Evolutionary conservation across 2,113 vertebrate genomes (phyloP).

Genomic region (Fulica atra): DNA sequence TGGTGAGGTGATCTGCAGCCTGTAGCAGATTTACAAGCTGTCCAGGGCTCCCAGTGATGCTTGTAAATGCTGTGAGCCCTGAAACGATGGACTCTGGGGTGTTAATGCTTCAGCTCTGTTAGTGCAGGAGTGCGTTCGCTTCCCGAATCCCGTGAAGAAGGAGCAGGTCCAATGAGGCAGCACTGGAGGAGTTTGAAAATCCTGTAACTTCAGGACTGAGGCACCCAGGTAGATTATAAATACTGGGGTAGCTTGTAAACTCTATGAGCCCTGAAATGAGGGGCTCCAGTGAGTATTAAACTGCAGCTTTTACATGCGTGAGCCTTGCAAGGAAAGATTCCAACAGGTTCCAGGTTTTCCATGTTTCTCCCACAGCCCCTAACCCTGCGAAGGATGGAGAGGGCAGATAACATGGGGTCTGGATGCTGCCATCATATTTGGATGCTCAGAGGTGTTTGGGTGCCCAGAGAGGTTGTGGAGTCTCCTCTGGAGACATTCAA

Average conservation of each 20-base stretch:
- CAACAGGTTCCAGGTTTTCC: not conserved
- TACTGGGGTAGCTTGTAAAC: conserved; percentile 19
- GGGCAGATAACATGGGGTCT: rapidly evolving
- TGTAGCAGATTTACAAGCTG: not conserved
- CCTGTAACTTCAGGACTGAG: not conserved
- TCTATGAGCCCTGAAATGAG: conserved; percentile 37
- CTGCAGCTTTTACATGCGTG: not conserved
- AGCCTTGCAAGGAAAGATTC: not conserved
- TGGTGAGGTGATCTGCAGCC: not conserved
- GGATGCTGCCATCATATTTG: rapidly evolving
- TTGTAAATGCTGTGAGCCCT: not conserved
- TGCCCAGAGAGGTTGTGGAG: too few species aligned
- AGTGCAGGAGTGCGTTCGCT: rapidly evolving
- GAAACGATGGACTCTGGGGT: not conserved
- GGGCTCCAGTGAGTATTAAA: conserved; percentile 36
- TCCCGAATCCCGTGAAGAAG: rapidly evolving
- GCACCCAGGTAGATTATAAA: conserved; percentile 21
- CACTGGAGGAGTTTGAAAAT: not conserved
- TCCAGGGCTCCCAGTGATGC: not conserved
- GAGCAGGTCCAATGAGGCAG: not conserved
- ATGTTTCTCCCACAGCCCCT: not conserved
- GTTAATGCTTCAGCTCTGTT: not conserved
- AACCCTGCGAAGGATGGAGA: not conserved
- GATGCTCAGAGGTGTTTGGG: not conserved
- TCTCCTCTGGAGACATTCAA: too few species aligned